Conservation (phyloP, 2,888 invertebrate species). For the Asteroscopus sphinx region DNA sequence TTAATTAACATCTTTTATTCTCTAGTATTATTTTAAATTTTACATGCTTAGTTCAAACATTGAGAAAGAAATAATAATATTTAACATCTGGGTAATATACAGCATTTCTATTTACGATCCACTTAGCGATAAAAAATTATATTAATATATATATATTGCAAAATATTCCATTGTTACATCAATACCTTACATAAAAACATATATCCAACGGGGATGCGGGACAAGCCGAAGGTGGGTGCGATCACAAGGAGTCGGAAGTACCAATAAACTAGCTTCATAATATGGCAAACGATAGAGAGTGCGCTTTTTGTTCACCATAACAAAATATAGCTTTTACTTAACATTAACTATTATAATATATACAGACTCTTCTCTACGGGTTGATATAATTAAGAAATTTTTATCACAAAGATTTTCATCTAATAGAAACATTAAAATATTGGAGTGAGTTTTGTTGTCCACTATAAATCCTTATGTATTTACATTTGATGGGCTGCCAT, state of each 20-base stretch:
- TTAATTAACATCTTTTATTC: slow-evolving; percentile 90
- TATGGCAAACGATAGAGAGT: slow-evolving; percentile 81
- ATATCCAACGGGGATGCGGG: slow-evolving; percentile 64
- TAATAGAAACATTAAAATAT: slow-evolving; percentile 74
- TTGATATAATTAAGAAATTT: slow-evolving; percentile 78
- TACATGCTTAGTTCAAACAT: slow-evolving; percentile 90
- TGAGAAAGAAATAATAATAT: slow-evolving; percentile 89
- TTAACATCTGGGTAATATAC: slow-evolving; percentile 90
- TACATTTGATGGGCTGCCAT: slow-evolving; percentile 53
- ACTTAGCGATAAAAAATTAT: slow-evolving; percentile 82
- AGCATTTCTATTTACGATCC: slow-evolving; percentile 82
- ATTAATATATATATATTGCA: slow-evolving; percentile 84
- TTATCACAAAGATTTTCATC: slow-evolving; percentile 86
- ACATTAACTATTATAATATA: slow-evolving; percentile 74
- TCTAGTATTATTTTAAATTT: slow-evolving; percentile 90
- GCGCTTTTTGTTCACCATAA: slow-evolving; percentile 81
- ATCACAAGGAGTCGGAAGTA: slow-evolving; percentile 62
- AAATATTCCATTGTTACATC: slow-evolving; percentile 88
- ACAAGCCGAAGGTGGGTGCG: slow-evolving; percentile 71
- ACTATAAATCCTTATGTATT: slow-evolving; percentile 23
- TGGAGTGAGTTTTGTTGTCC: slow-evolving; percentile 69
- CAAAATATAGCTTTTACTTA: slow-evolving; percentile 88
- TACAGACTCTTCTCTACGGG: slow-evolving; percentile 78
- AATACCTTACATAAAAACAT: slow-evolving; percentile 71
- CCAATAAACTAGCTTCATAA: slow-evolving; percentile 65